Base-by-base conservation (phyloP, 2,797 vertebrate species). In the Eulemur coronatus region DNA sequence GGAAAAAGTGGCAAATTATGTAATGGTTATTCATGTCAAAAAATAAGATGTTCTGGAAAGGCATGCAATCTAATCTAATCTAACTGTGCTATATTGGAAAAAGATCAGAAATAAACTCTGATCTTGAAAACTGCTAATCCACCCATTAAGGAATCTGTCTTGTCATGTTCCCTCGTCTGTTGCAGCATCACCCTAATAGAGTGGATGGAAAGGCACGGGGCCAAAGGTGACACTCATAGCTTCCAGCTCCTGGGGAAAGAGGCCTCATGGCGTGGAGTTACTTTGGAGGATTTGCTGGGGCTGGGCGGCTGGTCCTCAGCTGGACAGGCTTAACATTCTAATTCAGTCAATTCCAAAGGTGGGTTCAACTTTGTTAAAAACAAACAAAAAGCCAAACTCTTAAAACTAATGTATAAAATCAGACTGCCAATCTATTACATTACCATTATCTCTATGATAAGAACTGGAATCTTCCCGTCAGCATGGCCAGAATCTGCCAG, bases 31-130 rank as follows among this genome's bases (percentile, higher is more conserved):
- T 69, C 67, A 35, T 72, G 52, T 48, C 41, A 91, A 96, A 84
- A 70, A 95, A 84, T 72, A 75, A 79, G 38, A 78, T 85, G 18
- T 73, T 89, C 61, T 96, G 63, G 7, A 79, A 91, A 95, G n/a
- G 4, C 1, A 12, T 12, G 9, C 1, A 46, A 46, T 63, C 22
- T 65, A 95, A 57, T 63, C 26, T 79, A 93, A 84, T 35, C 50
- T 52, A 72, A 91, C 14, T 26, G 65, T 59, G 57, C 1, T 89
- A 13, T 79, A 24, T 15, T 73, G 61, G 75, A 95, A 95, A 88
- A 13, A 92, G 48, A 55, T 38, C 24, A 67, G 84, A 90, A 94
- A 63, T 79, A 75, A 76, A 84, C 87, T 85, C 55, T 84, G 24
- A 79, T 82, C 38, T 84, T 80, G 57, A 93, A 84, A 88, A 78